Conservation (phyloP, 2,888 invertebrate species). For the Caenorhabditis virilis region DNA sequence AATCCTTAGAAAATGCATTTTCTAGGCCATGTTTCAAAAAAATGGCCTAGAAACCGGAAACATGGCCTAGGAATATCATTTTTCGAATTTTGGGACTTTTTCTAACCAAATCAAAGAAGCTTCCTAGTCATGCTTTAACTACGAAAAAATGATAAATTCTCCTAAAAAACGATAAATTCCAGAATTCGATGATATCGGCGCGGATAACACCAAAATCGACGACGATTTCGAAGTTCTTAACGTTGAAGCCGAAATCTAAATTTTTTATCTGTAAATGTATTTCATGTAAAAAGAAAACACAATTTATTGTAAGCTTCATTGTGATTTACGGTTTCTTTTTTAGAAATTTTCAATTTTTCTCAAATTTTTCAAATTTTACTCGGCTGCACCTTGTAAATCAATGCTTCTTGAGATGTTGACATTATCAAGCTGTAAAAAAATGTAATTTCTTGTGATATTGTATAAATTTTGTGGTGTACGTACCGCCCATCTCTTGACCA, state of each 20-base stretch:
- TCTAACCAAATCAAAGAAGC: no score
- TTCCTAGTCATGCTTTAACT: no score
- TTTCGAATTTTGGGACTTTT: no score
- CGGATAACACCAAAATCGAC: slow-evolving; percentile 59
- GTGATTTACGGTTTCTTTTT: background rate
- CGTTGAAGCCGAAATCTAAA: background rate
- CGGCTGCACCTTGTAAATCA: slow-evolving; percentile 48
- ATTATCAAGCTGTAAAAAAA: slow-evolving; percentile 34
- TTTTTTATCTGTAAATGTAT: no score
- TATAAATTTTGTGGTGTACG: background rate
- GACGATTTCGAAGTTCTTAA: slow-evolving; percentile 66
- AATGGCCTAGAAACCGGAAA: no score
- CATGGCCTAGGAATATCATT: no score
- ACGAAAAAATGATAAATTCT: no score
- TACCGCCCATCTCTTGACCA: slow-evolving; percentile 45
- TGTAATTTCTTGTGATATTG: slow-evolving; percentile 5
- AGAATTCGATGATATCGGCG: slow-evolving; percentile 65
- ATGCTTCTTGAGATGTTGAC: slow-evolving; percentile 51
- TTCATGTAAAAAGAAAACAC: background rate
- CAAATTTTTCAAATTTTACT: slow-evolving; percentile 31
- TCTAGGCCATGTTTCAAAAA: no score
- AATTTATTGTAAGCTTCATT: background rate
- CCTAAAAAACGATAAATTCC: slow-evolving; percentile 13
- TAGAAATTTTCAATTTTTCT: no score
- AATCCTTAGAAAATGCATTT: no score